Percentiles rank a stretch among this genome's conserved stretches.
Conservation (phyloP, 2,113 vertebrate species). For the Apeltes quadracus region DNA sequence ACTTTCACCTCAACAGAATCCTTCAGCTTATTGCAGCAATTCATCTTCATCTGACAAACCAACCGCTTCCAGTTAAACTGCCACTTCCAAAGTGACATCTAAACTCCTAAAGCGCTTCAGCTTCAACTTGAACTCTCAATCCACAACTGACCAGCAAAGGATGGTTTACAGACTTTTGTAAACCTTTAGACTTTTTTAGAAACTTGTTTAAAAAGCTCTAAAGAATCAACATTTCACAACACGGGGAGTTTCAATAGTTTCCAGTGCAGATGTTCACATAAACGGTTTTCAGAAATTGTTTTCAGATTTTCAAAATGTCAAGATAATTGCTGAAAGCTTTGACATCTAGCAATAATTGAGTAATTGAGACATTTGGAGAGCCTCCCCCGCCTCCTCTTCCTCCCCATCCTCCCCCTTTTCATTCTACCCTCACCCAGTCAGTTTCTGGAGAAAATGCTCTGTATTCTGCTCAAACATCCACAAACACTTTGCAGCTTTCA, state of each 20-base stretch:
- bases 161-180: not conserved
- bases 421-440: not conserved
- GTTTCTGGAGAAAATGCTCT: slow-evolving; percentile 23
- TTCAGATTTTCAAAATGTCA: not conserved
- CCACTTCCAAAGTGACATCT: not conserved
- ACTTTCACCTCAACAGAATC: not conserved
- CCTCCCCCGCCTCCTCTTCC: not conserved
- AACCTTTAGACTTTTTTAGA: not conserved
- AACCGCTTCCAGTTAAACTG: not conserved
- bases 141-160: not conserved
- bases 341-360: not conserved
- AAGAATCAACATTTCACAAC: not conserved
- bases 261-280: not conserved
- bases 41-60: not conserved
- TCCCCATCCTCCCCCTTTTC: not conserved
- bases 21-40: not conserved
- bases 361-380: not conserved
- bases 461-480: slow-evolving; percentile 23
- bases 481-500: slow-evolving; percentile 14
- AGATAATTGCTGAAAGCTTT: not conserved
- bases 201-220: not conserved
- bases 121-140: not conserved
- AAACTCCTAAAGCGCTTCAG: not conserved
- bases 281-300: not conserved
- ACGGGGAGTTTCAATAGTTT: not conserved